Evolutionary conservation across 2,888 invertebrate species (phyloP).

Genomic region (Dasysyrphus albostriatus): DNA sequence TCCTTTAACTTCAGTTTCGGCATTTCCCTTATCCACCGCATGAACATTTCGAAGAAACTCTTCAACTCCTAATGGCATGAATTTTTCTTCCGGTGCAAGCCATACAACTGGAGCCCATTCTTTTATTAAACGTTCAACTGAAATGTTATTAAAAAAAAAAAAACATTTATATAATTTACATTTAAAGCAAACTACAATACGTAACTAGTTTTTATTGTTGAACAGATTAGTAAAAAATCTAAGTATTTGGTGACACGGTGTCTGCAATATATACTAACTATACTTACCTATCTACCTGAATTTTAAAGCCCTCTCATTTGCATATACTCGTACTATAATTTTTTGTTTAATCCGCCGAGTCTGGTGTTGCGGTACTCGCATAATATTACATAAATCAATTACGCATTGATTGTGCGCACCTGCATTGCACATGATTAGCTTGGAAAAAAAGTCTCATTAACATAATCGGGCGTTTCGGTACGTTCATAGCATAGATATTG

Average conservation of each 20-base stretch:
- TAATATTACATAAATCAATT: conserved; percentile 63
- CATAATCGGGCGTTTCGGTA: conserved; percentile 36
- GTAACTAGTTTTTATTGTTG: not conserved
- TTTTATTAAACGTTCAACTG: conserved; percentile 84
- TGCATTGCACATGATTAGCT: conserved; percentile 55
- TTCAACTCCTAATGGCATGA: conserved; percentile 86
- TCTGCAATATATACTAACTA: not conserved
- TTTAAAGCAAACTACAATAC: not conserved
- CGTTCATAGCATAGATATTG: conserved; percentile 29
- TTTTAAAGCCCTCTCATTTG: not conserved
- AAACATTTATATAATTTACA: not conserved
- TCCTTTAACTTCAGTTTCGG: conserved; percentile 78
- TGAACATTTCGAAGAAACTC: conserved; percentile 86
- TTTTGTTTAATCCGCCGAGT: not conserved
- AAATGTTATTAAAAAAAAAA: conserved; percentile 47
- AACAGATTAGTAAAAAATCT: not conserved
- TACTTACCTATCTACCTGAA: not conserved
- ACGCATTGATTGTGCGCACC: conserved; percentile 51
- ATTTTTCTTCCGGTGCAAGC: conserved; percentile 88
- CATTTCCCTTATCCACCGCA: conserved; percentile 81
- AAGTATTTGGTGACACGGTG: conserved; percentile 12
- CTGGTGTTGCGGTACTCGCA: not conserved
- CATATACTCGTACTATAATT: not conserved
- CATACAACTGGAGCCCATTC: conserved; percentile 88
- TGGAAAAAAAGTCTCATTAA: conserved; percentile 49